Base-by-base conservation (phyloP, 2,888 invertebrate species). In the Stenichneumon culpator region DNA sequence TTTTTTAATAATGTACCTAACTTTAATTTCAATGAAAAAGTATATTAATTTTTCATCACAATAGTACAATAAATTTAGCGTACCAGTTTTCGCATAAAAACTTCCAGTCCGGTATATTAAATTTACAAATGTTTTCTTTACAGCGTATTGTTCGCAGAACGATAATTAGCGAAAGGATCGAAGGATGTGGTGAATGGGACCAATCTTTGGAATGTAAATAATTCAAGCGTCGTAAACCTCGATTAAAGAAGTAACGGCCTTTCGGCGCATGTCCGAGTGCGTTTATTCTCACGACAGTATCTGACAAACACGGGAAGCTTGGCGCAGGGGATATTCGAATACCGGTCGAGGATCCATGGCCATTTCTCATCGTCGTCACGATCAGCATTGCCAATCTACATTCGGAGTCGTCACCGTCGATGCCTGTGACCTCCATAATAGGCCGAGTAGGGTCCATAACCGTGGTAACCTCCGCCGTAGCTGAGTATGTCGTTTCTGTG, bases 401-500 rank as follows among this genome's bases (percentile, higher is more conserved):
- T 14, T 25, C 47, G n/a, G 14, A 16, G 39, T 44, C 39, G 70
- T 86, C 79, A 87, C 86, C 88, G 83, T 69, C 88, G 82, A 63
- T 88, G 88, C 67, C 86, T 75, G 68, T 88, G 79, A 57, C 68
- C 67, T 70, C 87, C 88, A 78, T 86, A 89, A 80, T 88, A 89
- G 47, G 72, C 83, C n/a, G 88, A 79, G 54, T 81, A 81, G 16
- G 86, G 80, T 52, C 81, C 83, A 54, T 90, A 89, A 50, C 86
- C 89, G n/a, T 89, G 88, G 83, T 90, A 91, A 47, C 84, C 78
- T 16, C 74, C 78, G 6, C 85, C 84, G 25, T 86, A 32, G 69
- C 54, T 74, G 85, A 89, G 14, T 44, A 90, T 83, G 69, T 94
- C 94, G 77, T 91, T 93, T 72, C 93, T 91, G 83, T 93, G 93